Conservation (phyloP, 2,113 vertebrate species). For the Morone saxatilis region DNA sequence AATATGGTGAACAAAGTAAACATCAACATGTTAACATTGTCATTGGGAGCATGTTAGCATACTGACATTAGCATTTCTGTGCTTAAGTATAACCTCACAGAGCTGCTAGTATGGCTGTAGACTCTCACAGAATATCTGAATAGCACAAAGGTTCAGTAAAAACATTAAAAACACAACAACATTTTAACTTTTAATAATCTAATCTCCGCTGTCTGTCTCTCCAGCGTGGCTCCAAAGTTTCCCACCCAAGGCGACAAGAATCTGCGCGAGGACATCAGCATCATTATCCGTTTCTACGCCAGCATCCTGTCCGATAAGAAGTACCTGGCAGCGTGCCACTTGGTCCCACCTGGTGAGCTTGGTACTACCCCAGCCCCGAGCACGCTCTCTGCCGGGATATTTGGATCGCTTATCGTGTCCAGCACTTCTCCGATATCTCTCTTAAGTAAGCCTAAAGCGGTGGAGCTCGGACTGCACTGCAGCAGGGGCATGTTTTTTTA, state of each 20-base stretch:
- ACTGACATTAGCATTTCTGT: background rate
- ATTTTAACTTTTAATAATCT: too few species aligned
- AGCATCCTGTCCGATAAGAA: slow-evolving; percentile 99
- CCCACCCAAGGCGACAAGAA: slow-evolving; percentile 94
- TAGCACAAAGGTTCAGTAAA: background rate
- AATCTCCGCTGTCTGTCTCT: background rate
- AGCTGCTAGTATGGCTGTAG: background rate
- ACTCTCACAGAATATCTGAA: background rate
- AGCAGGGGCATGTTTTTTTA: slow-evolving; percentile 73
- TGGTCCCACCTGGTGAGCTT: slow-evolving; percentile 95
- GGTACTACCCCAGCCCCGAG: slow-evolving; percentile 84
- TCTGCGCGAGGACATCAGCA: slow-evolving; percentile 96
- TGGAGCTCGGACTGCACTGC: slow-evolving; percentile 68
- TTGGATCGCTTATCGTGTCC: slow-evolving; percentile 88
- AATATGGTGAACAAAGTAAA: background rate
- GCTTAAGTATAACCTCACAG: background rate
- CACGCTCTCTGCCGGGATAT: slow-evolving; percentile 86
- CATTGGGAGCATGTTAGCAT: too few species aligned
- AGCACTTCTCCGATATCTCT: slow-evolving; percentile 87
- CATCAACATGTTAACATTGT: too few species aligned
- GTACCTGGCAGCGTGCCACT: slow-evolving; percentile 94
- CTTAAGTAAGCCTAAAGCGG: slow-evolving; percentile 85
- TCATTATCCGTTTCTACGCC: slow-evolving; percentile 96
- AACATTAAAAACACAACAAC: background rate
- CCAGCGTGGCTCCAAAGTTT: slow-evolving; percentile 91